These are phyloP conservation scores for Melieria crassipennis DNA, from an alignment of 2,888 invertebrate species.

Conservation along the genomic window DNA sequence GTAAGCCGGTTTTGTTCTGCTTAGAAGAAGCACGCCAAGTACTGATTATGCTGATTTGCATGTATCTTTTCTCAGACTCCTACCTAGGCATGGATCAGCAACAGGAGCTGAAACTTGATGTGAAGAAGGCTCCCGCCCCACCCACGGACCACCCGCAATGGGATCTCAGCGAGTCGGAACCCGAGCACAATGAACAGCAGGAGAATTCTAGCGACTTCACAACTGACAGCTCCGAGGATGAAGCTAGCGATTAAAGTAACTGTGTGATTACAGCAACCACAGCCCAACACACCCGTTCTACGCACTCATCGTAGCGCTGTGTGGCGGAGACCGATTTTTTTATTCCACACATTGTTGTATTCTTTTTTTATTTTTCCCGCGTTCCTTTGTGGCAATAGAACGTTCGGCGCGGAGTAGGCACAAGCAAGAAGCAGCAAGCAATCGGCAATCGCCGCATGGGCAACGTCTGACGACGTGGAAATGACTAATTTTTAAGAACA, in stretches of 20 bases:
- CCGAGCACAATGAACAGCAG: conserved; percentile 72
- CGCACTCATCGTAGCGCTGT: no score
- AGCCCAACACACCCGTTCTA: no score
- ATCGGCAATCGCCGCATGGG: no score
- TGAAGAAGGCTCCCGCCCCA: conserved; percentile 93
- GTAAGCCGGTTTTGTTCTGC: conserved; percentile 54
- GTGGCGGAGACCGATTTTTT: no score
- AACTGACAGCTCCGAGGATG: conserved; percentile 74
- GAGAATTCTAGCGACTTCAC: conserved; percentile 75
- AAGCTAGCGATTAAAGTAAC: conserved; percentile 63
- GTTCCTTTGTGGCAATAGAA: no score
- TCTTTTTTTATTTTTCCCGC: no score
- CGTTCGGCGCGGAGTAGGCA: no score
- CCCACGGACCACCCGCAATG: conserved; percentile 96
- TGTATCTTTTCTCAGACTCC: conserved; percentile 73
- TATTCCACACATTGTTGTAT: no score
- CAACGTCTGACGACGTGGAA: no score
- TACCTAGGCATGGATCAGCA: conserved; percentile 97
- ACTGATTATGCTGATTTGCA: neutral
- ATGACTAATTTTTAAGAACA: conserved; percentile 10
- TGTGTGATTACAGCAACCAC: neutral
- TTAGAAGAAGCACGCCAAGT: neutral
- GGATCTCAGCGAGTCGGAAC: conserved; percentile 95
- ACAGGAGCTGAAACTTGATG: conserved; percentile 95
- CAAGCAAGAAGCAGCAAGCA: no score